Base-by-base conservation (phyloP, 2,888 invertebrate species). In the Drosophila tripunctata region DNA sequence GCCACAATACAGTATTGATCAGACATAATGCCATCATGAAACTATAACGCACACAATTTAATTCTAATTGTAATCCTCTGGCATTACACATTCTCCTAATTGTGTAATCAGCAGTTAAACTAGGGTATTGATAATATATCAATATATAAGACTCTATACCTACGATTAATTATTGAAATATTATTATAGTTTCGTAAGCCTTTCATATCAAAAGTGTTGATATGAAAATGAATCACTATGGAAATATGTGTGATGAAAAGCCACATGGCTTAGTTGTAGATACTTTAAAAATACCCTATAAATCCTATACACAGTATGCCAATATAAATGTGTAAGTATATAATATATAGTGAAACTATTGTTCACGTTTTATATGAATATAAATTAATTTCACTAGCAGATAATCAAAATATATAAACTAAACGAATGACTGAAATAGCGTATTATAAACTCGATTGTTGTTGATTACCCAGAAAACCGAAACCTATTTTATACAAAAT, bases 51-150 rank as follows among this genome's bases (percentile, higher is more conserved):
- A 31, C 15, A 30, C 21, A 36, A 52, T 3, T 31, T 22, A 63
- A 61, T 44, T 35, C 56, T 21, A 61, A 24, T 36, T 5, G 30
- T 67, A 81, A 84, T 74, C 78, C 75, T 21, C 7, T 10, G n/a
- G 10, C 41, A 48, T 65, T 56, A 47, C 48, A 55, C 48, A 52
- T 41, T 41, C 15, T 14, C n/a, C 12, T 6, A 22, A 35, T 31
- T 24, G 24, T 33, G 31, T 10, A 58, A 38, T 50, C 58, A 52
- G 15, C 38, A n/a, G 27, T 15, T 30, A 19, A 10, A 2, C 12
- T n/a, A 4, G n/a, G 14, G 15, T 38, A 15, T 17, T 14, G 14
- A 41, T 8, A 22, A 41, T 31, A 14, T 4, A 15, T 21, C 38
- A 31, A 4, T 10, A 10, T 3, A 27, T 10, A n/a, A 15, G 8